Conservation (phyloP, 2,888 invertebrate species). For the Zhengitettix transpicula region DNA sequence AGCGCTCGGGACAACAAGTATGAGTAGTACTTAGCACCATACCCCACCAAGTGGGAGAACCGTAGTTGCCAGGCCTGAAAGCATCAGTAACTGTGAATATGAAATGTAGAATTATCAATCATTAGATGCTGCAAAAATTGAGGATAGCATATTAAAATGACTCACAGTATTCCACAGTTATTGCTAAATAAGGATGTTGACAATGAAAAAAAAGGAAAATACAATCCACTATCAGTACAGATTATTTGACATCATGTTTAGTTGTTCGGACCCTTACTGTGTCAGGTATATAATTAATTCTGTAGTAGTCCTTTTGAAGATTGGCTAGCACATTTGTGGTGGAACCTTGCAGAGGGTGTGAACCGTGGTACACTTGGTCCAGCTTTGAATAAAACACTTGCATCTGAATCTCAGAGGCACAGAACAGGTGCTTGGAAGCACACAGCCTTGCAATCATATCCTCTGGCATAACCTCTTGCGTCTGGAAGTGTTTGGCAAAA, state of each 20-base stretch:
- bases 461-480: constrained; percentile 66
- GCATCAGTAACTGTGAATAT: neutral
- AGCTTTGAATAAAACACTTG: constrained; percentile 86
- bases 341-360: constrained; percentile 29
- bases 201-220: no score
- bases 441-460: constrained; percentile 64
- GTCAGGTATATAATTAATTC: constrained; percentile 68
- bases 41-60: constrained; percentile 92
- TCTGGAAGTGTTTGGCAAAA: constrained; percentile 84
- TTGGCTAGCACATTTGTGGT: constrained; percentile 61
- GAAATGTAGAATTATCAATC: no score
- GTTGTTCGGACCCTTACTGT: constrained; percentile 51
- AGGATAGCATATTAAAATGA: no score
- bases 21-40: constrained; percentile 97
- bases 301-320: constrained; percentile 69
- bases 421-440: constrained; percentile 71
- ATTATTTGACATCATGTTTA: neutral
- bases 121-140: no score
- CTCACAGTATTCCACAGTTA: no score
- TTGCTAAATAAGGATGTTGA: no score
- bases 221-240: no score
- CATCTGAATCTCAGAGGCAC: constrained; percentile 73
- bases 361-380: constrained; percentile 77
- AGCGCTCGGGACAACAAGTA: constrained; percentile 89
- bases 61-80: constrained; percentile 81